Base-by-base conservation (phyloP, 2,797 vertebrate species). In the Tiaroga cobitis region DNA sequence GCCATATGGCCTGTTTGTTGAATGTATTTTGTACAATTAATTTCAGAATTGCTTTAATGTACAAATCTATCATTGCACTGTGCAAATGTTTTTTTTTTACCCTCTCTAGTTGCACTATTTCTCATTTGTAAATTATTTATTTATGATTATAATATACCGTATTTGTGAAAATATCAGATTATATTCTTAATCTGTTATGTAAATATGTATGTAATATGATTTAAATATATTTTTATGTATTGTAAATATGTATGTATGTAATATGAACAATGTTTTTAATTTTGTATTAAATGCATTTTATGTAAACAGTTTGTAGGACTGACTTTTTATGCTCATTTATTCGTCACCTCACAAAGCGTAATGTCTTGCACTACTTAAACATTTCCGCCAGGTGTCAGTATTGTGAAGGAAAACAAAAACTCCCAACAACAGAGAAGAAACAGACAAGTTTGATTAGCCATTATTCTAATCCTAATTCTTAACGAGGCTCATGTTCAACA, bases 331-430 rank as follows among this genome's bases (percentile, higher is more conserved):
- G 29, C 34, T 59, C 2, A 16, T 46, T 43, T 29, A 73, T 46
- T 73, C 3, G 18, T 37, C 4, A 43, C 70, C n/a, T 18, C 15
- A 18, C 10, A 16, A 41, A 51, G 26, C 3, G 2, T 10, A 73
- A 29, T 9, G 8, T 21, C 4, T 4, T 80, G 49, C 24, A 41
- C 46, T 51, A 8, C 49, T 41, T 41, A 24, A 69, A 8, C 9
- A 29, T 41, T 37, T n/a, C 65, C 34, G 2, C 65, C 43, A 81
- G 80, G 49, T 54, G 65, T 54, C 80, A 39, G 80, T 81, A 39
- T 81, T 69, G 24, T 11, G 5, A 4, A 69, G 7, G 21, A 54
- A 37, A 69, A 81, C 8, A 81, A 39, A 39, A 69, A 37, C 15
- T 15, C 1, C 5, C 2, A 32, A 24, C 7, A 46, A 65, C 54